These are phyloP conservation scores for Harmothoe impar DNA, from an alignment of 2,888 invertebrate genomes.

Conservation along the genomic window DNA sequence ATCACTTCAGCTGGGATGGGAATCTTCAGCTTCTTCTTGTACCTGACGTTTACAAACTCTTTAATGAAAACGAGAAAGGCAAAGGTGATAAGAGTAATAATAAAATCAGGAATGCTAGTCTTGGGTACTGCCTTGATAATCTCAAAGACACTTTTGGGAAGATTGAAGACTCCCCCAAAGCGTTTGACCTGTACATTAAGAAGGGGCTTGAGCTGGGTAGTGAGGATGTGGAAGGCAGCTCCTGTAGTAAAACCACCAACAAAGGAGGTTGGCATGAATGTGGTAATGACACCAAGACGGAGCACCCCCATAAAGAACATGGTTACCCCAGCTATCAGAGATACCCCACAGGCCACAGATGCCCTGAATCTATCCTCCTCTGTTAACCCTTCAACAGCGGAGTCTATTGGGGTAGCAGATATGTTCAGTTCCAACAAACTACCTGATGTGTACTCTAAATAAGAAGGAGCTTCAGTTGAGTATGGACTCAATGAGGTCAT, in stretches of 20 bases:
- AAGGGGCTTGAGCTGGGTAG: conserved; percentile 72
- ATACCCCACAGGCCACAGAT: conserved; percentile 69
- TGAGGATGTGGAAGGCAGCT: conserved; percentile 71
- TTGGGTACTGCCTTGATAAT: conserved; percentile 85
- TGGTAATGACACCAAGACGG: conserved; percentile 89
- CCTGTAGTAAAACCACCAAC: conserved; percentile 74
- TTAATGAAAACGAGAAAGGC: conserved; percentile 86
- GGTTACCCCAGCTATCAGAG: conserved; percentile 74
- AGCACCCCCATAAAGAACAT: conserved; percentile 91
- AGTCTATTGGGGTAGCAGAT: background rate
- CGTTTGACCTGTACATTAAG: conserved; percentile 76
- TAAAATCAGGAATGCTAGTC: conserved; percentile 87
- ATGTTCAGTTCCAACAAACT: background rate
- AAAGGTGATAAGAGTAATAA: conserved; percentile 88
- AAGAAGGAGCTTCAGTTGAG: background rate
- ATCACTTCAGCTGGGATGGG: conserved; percentile 85
- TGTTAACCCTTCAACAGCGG: background rate
- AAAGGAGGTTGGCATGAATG: conserved; percentile 89
- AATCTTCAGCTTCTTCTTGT: conserved; percentile 86
- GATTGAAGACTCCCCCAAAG: conserved; percentile 76
- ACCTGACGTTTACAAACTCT: conserved; percentile 79
- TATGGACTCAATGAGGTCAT: background rate
- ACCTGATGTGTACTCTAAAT: background rate
- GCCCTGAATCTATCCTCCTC: conserved; percentile 39
- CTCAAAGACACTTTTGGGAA: conserved; percentile 79